These are phyloP conservation scores for Formicarius rufipectus DNA, from an alignment of 2,113 vertebrate genomes.

Conservation along the genomic window DNA sequence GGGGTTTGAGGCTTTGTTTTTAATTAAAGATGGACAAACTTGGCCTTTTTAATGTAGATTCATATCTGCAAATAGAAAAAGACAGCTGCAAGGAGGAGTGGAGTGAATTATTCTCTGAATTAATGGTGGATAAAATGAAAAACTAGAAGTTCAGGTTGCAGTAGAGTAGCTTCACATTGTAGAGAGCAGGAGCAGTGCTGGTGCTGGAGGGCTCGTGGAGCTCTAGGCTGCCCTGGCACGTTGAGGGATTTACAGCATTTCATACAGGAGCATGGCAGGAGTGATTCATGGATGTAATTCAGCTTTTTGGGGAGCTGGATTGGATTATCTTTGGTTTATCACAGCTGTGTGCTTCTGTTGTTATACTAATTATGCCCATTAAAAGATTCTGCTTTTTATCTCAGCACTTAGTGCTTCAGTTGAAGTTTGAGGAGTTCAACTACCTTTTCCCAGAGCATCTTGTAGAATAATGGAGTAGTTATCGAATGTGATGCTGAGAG, in stretches of 20 bases:
- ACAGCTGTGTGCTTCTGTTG: neutral
- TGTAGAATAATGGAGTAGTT: neutral
- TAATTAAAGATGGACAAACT: neutral
- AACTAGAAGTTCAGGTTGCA: neutral
- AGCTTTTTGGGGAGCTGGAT: neutral
- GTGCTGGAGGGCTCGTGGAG: neutral
- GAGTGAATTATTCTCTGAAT: neutral
- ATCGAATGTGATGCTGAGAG: neutral
- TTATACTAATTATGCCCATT: neutral
- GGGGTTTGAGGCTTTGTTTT: too few relatives aligned
- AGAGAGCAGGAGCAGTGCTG: neutral
- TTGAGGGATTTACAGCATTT: neutral
- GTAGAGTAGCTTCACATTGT: neutral
- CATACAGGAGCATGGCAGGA: neutral
- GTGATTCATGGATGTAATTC: neutral
- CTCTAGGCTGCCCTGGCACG: accelerated
- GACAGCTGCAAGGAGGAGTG: neutral
- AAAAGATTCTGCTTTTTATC: neutral
- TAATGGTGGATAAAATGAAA: neutral
- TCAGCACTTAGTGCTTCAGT: neutral
- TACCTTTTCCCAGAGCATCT: neutral
- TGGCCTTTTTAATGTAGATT: neutral
- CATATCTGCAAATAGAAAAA: accelerated
- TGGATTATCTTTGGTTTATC: neutral
- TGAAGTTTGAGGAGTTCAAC: neutral